phyloP scores from a whole-genome alignment of 2,113 vertebrate species.

The Myanophis thanlyinensis region DNA sequence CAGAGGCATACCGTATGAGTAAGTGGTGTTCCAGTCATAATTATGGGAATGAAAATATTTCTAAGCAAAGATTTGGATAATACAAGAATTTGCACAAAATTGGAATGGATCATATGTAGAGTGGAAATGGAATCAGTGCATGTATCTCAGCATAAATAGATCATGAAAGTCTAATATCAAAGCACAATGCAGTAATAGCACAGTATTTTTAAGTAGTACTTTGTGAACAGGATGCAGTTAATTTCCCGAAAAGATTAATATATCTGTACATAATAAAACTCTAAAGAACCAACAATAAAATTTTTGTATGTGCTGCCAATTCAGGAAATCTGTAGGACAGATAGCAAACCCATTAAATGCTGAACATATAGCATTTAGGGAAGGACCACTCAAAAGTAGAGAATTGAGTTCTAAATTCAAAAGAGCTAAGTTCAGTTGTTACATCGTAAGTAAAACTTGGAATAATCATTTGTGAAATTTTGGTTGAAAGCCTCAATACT shows the following conservation, averaged over 20 bases:
- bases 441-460: background rate
- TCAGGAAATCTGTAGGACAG: background rate
- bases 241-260: background rate
- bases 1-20: conserved; percentile 97
- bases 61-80: background rate
- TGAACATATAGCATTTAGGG: background rate
- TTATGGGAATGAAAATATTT: background rate
- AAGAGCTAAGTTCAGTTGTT: background rate
- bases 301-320: background rate
- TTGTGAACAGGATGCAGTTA: background rate
- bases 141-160: background rate
- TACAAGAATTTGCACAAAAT: background rate
- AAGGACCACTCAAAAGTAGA: background rate
- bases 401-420: background rate
- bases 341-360: background rate
- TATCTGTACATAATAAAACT: background rate
- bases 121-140: background rate
- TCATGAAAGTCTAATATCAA: conserved; percentile 21
- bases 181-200: background rate
- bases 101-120: background rate
- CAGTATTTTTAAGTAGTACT: background rate
- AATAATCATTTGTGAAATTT: background rate
- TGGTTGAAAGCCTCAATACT: background rate
- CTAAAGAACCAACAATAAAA: background rate
- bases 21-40: conserved; percentile 60